Base-by-base conservation (phyloP, 2,888 invertebrate species). In the Allygus modestus region DNA sequence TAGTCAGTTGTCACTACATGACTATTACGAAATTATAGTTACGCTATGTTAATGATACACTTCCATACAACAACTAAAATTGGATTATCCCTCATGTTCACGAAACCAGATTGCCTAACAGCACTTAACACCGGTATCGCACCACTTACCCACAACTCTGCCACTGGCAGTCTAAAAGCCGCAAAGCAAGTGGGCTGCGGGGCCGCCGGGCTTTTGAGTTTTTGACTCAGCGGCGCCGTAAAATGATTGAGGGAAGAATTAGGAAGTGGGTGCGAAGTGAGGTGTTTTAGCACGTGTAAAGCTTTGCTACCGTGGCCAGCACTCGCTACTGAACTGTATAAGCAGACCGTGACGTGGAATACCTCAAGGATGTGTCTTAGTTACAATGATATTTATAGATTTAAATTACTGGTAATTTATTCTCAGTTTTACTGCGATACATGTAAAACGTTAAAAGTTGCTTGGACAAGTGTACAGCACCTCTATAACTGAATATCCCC, bases 231-330 rank as follows among this genome's bases (percentile, higher is more conserved):
- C 77, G 46, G 28, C 73, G 37, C 28, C 26, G 46, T 51, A 28
- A 46, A 77, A 41, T 51, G 46, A 46, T 77, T 51, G 77, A 77
- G 77, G 51, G 37, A 4, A 41, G 77, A 46, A 46, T 77, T 77
- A 77, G 77, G 51, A 77, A n/a, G 26, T 28, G 43, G 28, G 77
- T 77, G 77, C 23, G 51, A 77, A 77, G 77, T 77, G 77, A 46
- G 31, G 26, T 46, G 46, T 77, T 77, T 77, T 77, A 77, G 77
- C 77, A 46, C 46, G 77, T 46, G 77, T 46, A 1, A 17, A 20
- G 41, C 37, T 20, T 41, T 71, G 41, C 71, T 41, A 71, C 65
- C 65, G 65, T 26, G 4, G 65, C 65, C 65, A 31, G 5, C 65
- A 23, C 9, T 4, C 2, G 65, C 65, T 65, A 65, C 58, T 58